These are phyloP conservation scores for Xenus cinereus DNA, from an alignment of 2,113 vertebrate species.

Conservation along the genomic window DNA sequence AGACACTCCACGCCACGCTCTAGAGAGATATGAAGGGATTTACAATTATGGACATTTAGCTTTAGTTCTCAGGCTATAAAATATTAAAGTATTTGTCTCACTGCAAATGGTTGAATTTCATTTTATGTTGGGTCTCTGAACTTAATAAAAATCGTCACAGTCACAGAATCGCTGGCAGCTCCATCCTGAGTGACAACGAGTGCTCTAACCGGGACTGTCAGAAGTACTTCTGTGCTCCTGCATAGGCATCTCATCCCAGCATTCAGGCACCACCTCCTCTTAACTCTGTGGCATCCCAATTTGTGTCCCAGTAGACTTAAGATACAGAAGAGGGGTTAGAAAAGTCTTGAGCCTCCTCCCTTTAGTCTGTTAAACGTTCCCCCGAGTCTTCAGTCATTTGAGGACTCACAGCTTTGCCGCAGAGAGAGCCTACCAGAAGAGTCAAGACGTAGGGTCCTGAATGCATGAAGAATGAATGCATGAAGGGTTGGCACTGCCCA, in stretches of 20 bases:
- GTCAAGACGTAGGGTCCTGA: rapidly evolving
- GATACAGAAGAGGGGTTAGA: background rate
- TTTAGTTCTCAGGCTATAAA: background rate
- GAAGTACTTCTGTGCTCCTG: background rate
- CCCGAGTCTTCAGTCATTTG: background rate
- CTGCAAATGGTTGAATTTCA: background rate
- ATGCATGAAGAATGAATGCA: rapidly evolving
- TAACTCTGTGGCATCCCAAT: background rate
- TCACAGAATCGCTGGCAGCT: background rate
- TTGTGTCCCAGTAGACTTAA: background rate
- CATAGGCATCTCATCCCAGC: background rate
- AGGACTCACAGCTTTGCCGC: background rate
- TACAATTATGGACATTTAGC: background rate
- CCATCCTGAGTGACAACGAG: rapidly evolving
- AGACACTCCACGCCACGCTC: background rate
- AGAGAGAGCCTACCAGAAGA: background rate
- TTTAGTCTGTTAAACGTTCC: background rate
- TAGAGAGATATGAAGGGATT: background rate
- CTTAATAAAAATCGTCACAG: background rate
- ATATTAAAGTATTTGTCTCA: background rate
- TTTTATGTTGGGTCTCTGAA: background rate
- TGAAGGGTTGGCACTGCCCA: background rate
- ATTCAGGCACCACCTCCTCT: background rate
- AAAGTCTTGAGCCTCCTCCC: background rate
- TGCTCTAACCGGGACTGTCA: background rate